phyloP scores from a whole-genome alignment of 2,113 vertebrate species.

The Megaceryle torquata region DNA sequence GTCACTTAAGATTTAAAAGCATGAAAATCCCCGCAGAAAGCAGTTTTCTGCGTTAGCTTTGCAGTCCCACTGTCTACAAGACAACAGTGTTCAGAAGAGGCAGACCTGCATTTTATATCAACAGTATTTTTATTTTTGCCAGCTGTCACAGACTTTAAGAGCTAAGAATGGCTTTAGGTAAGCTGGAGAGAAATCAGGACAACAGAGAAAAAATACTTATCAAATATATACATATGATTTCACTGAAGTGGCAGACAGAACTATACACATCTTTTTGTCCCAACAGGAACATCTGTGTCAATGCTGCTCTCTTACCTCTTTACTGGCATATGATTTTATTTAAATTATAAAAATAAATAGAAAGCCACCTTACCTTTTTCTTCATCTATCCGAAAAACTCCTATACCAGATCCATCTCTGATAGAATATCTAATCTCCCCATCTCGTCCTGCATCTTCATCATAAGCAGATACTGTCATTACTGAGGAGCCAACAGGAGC shows the following conservation, averaged over 20 bases:
- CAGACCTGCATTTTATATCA: background rate
- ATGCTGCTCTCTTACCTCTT: background rate
- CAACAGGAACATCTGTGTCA: background rate
- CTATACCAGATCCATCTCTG: slow-evolving; percentile 91
- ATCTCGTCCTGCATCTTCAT: slow-evolving; percentile 89
- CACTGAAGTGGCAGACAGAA: background rate
- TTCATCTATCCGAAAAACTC: slow-evolving; percentile 92
- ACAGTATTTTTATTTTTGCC: background rate
- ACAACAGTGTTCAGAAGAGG: background rate
- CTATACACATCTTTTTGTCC: background rate
- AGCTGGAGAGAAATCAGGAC: background rate
- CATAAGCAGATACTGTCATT: slow-evolving; percentile 87
- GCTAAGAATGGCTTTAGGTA: background rate
- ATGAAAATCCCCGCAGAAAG: background rate
- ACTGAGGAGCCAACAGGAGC: slow-evolving; percentile 84
- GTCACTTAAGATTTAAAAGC: background rate
- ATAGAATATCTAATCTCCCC: slow-evolving; percentile 94
- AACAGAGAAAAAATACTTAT: background rate
- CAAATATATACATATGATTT: background rate
- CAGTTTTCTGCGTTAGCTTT: background rate
- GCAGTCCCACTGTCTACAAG: background rate
- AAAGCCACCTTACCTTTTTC: slow-evolving; percentile 85
- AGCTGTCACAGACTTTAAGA: background rate
- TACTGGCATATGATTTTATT: background rate
- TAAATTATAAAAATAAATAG: background rate